phyloP scores from a whole-genome alignment of 35 echinoderm and acorn worm genomes.

The Chiridota heheva region DNA sequence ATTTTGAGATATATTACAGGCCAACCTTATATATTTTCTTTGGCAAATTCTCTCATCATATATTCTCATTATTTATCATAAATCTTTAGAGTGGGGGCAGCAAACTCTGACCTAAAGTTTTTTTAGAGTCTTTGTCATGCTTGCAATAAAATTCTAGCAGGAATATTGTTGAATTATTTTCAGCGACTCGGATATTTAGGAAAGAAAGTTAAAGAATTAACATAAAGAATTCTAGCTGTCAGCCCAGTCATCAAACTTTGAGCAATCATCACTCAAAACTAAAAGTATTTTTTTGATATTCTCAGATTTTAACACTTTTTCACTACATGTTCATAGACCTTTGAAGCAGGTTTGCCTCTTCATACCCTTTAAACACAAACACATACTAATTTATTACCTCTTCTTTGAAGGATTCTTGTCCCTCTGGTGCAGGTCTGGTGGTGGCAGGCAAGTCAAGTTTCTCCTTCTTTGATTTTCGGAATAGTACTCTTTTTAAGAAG shows the following conservation, averaged over 20 bases:
- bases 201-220: too few relatives aligned
- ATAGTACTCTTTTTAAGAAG: conserved; percentile 19
- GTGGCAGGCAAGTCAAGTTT: conserved; percentile 31
- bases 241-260: neutral
- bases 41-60: too few relatives aligned
- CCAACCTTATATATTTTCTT: too few relatives aligned
- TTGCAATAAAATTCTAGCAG: too few relatives aligned
- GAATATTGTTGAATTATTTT: too few relatives aligned
- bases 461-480: conserved; percentile 5
- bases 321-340: neutral
- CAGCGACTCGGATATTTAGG: too few relatives aligned
- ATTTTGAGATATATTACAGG: too few relatives aligned
- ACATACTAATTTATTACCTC: neutral
- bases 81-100: too few relatives aligned
- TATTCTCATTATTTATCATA: too few relatives aligned
- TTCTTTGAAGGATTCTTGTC: conserved; percentile 11
- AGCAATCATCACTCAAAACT: neutral
- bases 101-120: too few relatives aligned
- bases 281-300: neutral
- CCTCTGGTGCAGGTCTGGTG: conserved; percentile 39
- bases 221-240: too few relatives aligned
- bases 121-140: too few relatives aligned
- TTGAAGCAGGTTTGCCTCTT: neutral
- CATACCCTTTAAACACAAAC: neutral
- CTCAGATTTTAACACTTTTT: neutral